Conservation (phyloP, 2,888 invertebrate species). For the Tetragnatha montana region DNA sequence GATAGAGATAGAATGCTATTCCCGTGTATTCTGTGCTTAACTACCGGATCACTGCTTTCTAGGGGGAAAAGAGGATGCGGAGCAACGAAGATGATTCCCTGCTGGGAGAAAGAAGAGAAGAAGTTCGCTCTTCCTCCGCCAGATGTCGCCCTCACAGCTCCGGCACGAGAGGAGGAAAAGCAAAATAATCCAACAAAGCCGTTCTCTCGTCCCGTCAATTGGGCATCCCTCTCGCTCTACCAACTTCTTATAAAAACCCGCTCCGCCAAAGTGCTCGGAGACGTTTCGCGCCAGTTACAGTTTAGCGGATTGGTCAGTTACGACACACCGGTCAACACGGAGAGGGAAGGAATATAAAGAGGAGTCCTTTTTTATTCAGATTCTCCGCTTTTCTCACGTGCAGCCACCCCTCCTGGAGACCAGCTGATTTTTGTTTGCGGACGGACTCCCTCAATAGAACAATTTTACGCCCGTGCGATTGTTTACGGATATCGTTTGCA, state of each 20-base stretch:
- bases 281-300: conserved; percentile 54
- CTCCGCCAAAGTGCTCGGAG: conserved; percentile 49
- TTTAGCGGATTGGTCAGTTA: conserved; percentile 62
- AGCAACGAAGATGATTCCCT: not conserved
- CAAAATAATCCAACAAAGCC: conserved; percentile 27
- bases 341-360: not conserved
- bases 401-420: not conserved
- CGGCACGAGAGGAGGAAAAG: conserved; percentile 26
- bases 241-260: conserved; percentile 62
- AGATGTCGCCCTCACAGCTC: conserved; percentile 38
- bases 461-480: conserved; percentile 12
- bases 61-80: not conserved
- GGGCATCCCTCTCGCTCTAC: conserved; percentile 42
- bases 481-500: conserved; percentile 7
- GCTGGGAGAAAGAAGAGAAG: not conserved
- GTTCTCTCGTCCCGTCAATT: conserved; percentile 43
- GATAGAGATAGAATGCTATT: too few relatives aligned
- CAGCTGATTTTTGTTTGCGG: conserved; percentile 5
- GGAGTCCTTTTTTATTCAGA: not conserved
- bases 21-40: too few relatives aligned
- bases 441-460: not conserved
- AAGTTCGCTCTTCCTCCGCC: not conserved
- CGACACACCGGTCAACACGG: conserved; percentile 42
- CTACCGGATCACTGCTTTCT: too few relatives aligned
- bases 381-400: conserved; percentile 26